phyloP scores from a whole-genome alignment of 2,797 vertebrate genomes.

The Poeciliopsis gracilis region DNA sequence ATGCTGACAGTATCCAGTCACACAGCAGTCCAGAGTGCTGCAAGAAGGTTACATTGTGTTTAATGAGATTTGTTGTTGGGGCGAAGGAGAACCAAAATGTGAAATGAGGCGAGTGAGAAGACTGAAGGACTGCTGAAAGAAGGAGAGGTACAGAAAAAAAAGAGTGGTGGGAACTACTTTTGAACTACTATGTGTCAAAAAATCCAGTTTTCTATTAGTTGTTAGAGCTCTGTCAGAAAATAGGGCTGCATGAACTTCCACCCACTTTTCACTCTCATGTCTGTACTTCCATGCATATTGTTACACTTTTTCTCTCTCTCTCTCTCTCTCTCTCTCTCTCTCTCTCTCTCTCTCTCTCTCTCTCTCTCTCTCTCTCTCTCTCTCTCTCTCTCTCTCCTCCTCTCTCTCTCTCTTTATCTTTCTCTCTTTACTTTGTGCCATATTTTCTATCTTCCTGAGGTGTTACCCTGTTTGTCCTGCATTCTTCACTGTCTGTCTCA shows the following conservation, averaged over 20 bases:
- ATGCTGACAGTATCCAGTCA: constrained; percentile 47
- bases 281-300: constrained; percentile 9
- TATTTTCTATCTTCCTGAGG: constrained; percentile 40
- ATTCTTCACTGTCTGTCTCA: constrained; percentile 35
- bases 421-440: constrained; percentile 48
- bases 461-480: constrained; percentile 18
- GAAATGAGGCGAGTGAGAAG: constrained; percentile 37
- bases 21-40: constrained; percentile 20
- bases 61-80: constrained; percentile 53
- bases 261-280: constrained; percentile 13
- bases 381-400: constrained; percentile 6
- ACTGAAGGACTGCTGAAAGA: constrained; percentile 31
- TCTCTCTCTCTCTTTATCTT: background rate
- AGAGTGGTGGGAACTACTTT: constrained; percentile 32
- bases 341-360: background rate
- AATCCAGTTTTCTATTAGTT: constrained; percentile 58
- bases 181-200: constrained; percentile 52
- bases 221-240: constrained; percentile 41
- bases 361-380: constrained; percentile 22
- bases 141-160: constrained; percentile 31
- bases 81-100: constrained; percentile 18
- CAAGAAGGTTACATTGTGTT: constrained; percentile 42
- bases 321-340: constrained; percentile 10
- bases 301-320: constrained; percentile 14
- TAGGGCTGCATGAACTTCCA: constrained; percentile 26